These are phyloP conservation scores for Micrasema longulum DNA, from an alignment of 1,140 invertebrate species.

Conservation along the genomic window DNA sequence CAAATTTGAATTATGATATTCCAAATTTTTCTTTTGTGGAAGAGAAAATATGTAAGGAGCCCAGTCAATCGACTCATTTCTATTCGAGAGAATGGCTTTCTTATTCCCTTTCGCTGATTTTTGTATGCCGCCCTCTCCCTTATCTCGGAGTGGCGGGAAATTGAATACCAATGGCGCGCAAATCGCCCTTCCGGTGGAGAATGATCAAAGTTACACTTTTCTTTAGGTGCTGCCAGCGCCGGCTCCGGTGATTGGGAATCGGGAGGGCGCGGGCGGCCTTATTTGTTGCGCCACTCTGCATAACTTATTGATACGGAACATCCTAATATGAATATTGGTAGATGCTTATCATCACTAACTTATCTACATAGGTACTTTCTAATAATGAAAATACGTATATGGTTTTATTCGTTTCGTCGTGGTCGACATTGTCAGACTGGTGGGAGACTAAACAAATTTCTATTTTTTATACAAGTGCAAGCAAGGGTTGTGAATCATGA, in stretches of 20 bases:
- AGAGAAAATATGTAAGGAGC: conserved; percentile 54
- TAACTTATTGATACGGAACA: conserved; percentile 50
- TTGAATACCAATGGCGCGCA: conserved; percentile 53
- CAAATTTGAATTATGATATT: conserved; percentile 55
- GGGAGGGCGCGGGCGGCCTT: conserved; percentile 42
- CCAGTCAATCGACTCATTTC: conserved; percentile 47
- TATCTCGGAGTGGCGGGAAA: conserved; percentile 43
- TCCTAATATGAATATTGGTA: too few relatives aligned
- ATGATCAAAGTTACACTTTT: conserved; percentile 54
- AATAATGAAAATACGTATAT: too few relatives aligned
- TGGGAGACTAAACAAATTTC: too few relatives aligned
- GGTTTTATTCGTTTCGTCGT: too few relatives aligned
- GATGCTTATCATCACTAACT: too few relatives aligned
- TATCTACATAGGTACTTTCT: too few relatives aligned
- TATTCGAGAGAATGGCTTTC: conserved; percentile 42
- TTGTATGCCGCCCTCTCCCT: background rate
- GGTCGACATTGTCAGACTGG: too few relatives aligned
- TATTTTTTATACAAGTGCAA: too few relatives aligned
- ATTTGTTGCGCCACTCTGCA: conserved; percentile 40
- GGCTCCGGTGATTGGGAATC: conserved; percentile 42
- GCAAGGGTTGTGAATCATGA: too few relatives aligned
- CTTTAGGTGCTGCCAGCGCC: conserved; percentile 26
- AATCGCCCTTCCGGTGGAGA: conserved; percentile 53
- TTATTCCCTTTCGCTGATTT: conserved; percentile 17
- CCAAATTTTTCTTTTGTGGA: conserved; percentile 50